Evolutionary conservation across 2,113 vertebrate species (phyloP).

Genomic region (Nannobrachium achirus): DNA sequence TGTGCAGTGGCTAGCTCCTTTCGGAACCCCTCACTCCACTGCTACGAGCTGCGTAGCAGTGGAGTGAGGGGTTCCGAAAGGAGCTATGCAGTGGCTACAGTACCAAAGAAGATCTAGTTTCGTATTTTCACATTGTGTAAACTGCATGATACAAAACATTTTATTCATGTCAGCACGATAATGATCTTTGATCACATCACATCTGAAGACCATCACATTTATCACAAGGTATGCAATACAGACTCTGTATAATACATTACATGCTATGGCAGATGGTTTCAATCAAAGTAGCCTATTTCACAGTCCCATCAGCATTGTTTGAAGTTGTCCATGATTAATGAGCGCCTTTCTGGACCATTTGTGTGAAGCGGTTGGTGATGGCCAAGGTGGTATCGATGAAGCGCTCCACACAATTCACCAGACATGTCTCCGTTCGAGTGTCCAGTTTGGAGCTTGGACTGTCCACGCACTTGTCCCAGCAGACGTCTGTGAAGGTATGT

Average conservation of each 20-base stretch:
- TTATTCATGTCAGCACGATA: neutral
- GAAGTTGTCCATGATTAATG: slow-evolving; percentile 64
- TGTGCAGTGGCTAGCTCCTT: no score
- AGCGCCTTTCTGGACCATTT: slow-evolving; percentile 89
- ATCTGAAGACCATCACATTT: neutral
- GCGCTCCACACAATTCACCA: slow-evolving; percentile 89
- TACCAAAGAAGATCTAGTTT: slow-evolving; percentile 5
- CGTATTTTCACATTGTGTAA: no score
- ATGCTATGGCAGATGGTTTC: neutral
- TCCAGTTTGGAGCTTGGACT: slow-evolving; percentile 87
- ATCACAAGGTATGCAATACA: no score
- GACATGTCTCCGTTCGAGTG: slow-evolving; percentile 86
- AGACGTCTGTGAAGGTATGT: slow-evolving; percentile 90
- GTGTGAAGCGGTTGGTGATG: slow-evolving; percentile 89
- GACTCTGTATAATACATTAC: neutral
- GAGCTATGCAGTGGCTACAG: no score
- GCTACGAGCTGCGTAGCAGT: no score
- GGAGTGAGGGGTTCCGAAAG: no score
- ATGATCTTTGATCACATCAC: neutral
- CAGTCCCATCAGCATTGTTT: neutral
- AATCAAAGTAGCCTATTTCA: neutral
- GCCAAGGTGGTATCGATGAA: slow-evolving; percentile 91
- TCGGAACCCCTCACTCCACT: no score
- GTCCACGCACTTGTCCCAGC: slow-evolving; percentile 93
- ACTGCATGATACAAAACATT: slow-evolving; percentile 8